Percentiles rank a stretch among this genome's conserved stretches.
phyloP scores from a whole-genome alignment of 1,140 invertebrate species.

The Aethina tumida region DNA sequence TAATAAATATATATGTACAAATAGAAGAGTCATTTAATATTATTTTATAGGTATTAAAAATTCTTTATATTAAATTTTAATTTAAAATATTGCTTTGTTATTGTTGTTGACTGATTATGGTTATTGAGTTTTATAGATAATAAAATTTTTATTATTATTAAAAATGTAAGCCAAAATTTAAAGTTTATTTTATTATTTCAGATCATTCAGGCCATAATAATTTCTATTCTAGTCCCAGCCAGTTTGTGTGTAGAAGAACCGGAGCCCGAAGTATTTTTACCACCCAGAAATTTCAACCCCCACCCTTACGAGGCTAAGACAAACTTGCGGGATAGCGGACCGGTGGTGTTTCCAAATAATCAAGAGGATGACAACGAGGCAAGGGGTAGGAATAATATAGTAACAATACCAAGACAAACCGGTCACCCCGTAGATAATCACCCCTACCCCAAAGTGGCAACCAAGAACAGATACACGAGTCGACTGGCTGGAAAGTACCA shows the following conservation, averaged over 20 bases:
- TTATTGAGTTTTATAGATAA: too few relatives aligned
- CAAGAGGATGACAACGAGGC: constrained; percentile 14
- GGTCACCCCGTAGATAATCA: constrained; percentile 20
- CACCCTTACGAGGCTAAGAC: constrained; percentile 26
- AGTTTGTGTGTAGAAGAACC: constrained; percentile 21
- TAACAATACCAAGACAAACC: constrained; percentile 10
- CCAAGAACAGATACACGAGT: constrained; percentile 23
- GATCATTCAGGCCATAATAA: too few relatives aligned
- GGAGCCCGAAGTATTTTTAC: constrained; percentile 25
- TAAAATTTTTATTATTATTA: too few relatives aligned
- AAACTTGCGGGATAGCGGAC: constrained; percentile 12
- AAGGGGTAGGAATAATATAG: constrained; percentile 19
- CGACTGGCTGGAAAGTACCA: constrained; percentile 14
- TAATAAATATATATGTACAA: too few relatives aligned
- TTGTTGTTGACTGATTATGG: too few relatives aligned
- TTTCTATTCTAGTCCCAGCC: too few relatives aligned
- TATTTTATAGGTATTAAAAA: too few relatives aligned
- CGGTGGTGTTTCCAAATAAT: constrained; percentile 23
- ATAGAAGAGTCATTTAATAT: too few relatives aligned
- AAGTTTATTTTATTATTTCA: too few relatives aligned
- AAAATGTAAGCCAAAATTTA: too few relatives aligned
- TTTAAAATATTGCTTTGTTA: too few relatives aligned
- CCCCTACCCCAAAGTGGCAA: constrained; percentile 25
- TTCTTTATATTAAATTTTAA: too few relatives aligned
- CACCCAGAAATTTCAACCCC: constrained; percentile 30